phyloP scores from a whole-genome alignment of 1,140 invertebrate species.

The Lamellibrachia luymesi region DNA sequence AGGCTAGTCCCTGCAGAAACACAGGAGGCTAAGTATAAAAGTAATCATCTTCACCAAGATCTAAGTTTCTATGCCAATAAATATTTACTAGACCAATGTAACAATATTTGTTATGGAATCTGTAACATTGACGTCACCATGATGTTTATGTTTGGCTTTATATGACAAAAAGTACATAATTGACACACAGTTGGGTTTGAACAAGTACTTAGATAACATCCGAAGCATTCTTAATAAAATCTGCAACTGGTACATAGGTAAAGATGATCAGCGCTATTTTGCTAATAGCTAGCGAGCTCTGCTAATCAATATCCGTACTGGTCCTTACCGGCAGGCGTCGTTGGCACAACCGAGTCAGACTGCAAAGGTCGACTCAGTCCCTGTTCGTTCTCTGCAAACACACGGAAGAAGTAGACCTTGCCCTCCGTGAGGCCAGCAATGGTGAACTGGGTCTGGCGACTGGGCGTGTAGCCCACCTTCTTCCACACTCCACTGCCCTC shows the following conservation, averaged over 20 bases:
- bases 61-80: too few species aligned
- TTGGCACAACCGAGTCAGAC: constrained; percentile 83
- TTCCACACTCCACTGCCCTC: constrained; percentile 89
- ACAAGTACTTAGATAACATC: too few species aligned
- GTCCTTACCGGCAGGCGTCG: constrained; percentile 76
- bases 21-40: neutral
- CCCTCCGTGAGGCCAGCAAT: constrained; percentile 88
- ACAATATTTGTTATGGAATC: too few species aligned
- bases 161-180: neutral
- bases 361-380: constrained; percentile 87
- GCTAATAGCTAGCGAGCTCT: neutral
- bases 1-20: neutral
- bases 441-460: constrained; percentile 74
- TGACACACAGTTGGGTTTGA: too few species aligned
- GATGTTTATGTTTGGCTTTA: neutral
- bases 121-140: too few species aligned
- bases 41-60: too few species aligned
- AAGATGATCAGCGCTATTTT: neutral
- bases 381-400: constrained; percentile 93
- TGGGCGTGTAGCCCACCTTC: constrained; percentile 75
- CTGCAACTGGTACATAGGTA: neutral
- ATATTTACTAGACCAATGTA: too few species aligned
- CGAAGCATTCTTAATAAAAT: neutral
- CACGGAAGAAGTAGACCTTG: constrained; percentile 88
- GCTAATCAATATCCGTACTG: neutral